Evolutionary conservation across 2,113 vertebrate species (phyloP), one percentile per base, ranked within the genome.

Genomic region (Sylvilagus bachmani): DNA sequence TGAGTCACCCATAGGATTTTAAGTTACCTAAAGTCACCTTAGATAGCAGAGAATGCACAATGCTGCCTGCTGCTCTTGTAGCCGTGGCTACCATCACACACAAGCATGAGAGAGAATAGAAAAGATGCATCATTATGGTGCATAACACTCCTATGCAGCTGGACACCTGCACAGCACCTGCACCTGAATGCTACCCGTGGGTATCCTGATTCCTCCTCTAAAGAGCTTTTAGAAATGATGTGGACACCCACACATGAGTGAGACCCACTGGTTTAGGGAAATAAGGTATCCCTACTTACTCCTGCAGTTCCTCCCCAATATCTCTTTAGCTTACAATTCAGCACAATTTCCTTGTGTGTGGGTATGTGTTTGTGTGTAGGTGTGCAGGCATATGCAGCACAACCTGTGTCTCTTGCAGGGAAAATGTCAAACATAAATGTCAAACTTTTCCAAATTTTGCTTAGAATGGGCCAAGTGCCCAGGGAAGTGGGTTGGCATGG

Each of bases 51-150:
- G 17, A 61, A 67, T 31, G 31, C 10, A 74, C 44, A 13, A 17
- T 10, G 12, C 61, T 62, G 31, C 58, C 58, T 36, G 27, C 21
- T 33, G 61, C 19, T 33, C 36, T 44, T 14, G 0, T 1, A 13
- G 31, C 36, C 33, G 21, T 31, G 19, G 12, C 25, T 49, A 49
- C 49, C 13, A 27, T 17, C 11, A 7, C 36, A 78, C 25, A 4
- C 13, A 1, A 22, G 55, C n/a, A 33, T 0, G 36, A 87, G 36
- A n/a, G 6, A 92, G 13, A 62, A 36, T 0, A 51, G 66, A 49
- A 29, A 55, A 38, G 6, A 21, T 1, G 4, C 53, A 14, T 27
- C 1, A 25, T 6, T 0, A 0, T 2, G n/a, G 12, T 9, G 19
- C 84, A 9, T 38, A 84, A 31, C 14, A 4, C 44, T 0, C 33